phyloP scores from a whole-genome alignment of 2,797 vertebrate genomes.

The Xenopus petersii region DNA sequence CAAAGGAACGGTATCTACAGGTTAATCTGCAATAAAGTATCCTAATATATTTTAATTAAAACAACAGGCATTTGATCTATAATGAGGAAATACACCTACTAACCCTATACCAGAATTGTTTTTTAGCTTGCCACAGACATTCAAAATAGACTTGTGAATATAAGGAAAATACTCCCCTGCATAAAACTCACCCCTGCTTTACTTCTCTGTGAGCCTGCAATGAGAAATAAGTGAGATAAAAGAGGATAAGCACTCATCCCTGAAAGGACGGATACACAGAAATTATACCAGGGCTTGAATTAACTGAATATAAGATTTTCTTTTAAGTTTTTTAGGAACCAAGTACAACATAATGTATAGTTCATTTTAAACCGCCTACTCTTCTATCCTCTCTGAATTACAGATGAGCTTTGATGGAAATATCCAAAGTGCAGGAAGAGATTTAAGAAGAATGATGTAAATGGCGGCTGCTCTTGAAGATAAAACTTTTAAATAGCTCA shows the following conservation, averaged over 20 bases:
- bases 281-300: slow-evolving; percentile 18
- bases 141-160: too few species aligned
- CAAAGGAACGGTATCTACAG: too few species aligned
- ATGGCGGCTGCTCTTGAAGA: slow-evolving; percentile 8
- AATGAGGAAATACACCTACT: too few species aligned
- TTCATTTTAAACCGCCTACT: slow-evolving; percentile 12
- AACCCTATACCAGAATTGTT: too few species aligned
- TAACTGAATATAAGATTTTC: slow-evolving; percentile 17
- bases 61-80: too few species aligned
- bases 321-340: slow-evolving; percentile 8
- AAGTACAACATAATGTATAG: slow-evolving; percentile 21
- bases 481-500: slow-evolving; percentile 29
- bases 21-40: too few species aligned
- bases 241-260: slow-evolving; percentile 13
- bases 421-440: slow-evolving; percentile 8
- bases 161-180: too few species aligned
- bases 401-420: slow-evolving; percentile 29
- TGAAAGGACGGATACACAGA: slow-evolving; percentile 1
- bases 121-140: too few species aligned
- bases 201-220: too few species aligned
- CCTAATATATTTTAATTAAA: too few species aligned
- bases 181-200: too few species aligned
- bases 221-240: slow-evolving; percentile 3
- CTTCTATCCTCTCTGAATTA: slow-evolving; percentile 23
- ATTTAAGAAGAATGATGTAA: slow-evolving; percentile 17